Conservation (phyloP, 2,797 vertebrate genomes). For the Sparus aurata region DNA sequence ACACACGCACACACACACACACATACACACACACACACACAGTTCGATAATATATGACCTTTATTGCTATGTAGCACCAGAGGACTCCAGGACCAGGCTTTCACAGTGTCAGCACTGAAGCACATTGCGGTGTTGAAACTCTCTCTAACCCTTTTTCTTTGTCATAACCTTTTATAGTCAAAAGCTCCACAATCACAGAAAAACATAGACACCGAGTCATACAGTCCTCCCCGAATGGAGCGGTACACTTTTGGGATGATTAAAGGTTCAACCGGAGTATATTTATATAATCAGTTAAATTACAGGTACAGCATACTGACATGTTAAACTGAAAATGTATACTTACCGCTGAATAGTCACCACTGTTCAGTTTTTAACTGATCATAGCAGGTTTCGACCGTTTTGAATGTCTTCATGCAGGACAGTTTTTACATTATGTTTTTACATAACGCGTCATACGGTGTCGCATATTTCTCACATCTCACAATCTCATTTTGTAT, state of each 20-base stretch:
- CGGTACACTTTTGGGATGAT: not conserved
- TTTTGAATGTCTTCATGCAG: not conserved
- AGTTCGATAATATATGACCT: not conserved
- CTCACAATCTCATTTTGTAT: not conserved
- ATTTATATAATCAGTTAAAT: not conserved
- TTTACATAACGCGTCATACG: not conserved
- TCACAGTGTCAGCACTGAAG: not conserved
- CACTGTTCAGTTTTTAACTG: not conserved
- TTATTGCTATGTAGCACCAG: not conserved
- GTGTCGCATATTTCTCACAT: not conserved
- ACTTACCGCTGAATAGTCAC: not conserved
- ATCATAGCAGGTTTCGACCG: not conserved
- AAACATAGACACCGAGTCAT: not conserved
- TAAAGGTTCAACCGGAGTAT: not conserved
- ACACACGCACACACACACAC: not conserved
- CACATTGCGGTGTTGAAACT: not conserved
- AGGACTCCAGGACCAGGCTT: not conserved
- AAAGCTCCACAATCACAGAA: not conserved
- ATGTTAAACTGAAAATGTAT: not conserved
- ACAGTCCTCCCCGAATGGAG: not conserved
- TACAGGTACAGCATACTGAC: not conserved
- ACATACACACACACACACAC: not conserved
- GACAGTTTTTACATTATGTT: not conserved
- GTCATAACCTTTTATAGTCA: not conserved
- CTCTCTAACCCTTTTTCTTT: not conserved